Evolutionary conservation across 2,888 invertebrate genomes (phyloP), one percentile per base, ranked within the genome.

Genomic region (Ceratothoa steindachneri): DNA sequence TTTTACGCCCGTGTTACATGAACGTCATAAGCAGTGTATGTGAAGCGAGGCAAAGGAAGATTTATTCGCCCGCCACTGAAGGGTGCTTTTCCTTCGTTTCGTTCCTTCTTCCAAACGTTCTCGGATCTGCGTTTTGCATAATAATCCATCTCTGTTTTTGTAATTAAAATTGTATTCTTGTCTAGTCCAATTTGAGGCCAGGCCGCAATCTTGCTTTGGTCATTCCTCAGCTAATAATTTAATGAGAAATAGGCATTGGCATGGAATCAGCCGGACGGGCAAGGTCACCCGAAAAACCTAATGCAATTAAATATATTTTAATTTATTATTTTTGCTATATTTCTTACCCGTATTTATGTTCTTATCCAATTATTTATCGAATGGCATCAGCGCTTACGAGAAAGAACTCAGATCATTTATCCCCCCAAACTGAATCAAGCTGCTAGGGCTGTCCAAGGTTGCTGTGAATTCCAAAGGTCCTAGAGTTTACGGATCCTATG

Each of bases 121-220:
- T 65, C 69, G 75, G 66, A 75, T 72, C 72, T 75, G 65, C 65
- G 75, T 67, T 75, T 75, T 75, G 75, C 75, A 75, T 75, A 75
- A 75, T 75, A 75, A 75, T 75, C 69, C 72, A 75, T 75, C 72
- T 68, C 72, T 72, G 70, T 72, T 68, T 72, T 75, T 75, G 75
- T 75, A 75, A 75, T 75, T 75, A 75, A 74, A 75, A 75, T 75
- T 75, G 75, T 70, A 68, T 70, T 72, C 72, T 29, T 72, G 72
- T 75, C 66, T 60, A 30, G 29, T 30, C 67, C 67, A 30, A 67
- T 67, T 29, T 30, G 60, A 19, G n/a, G 60, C 19, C 24, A n/a
- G 19, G 5, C n/a, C n/a, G n/a, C n/a, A n/a, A n/a, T n/a, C n/a
- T n/a, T n/a, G n/a, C n/a, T n/a, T 60, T n/a, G 27, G 19, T n/a